A percentile compares a stretch with the other conserved stretches of the same genome.
phyloP scores from a whole-genome alignment of 2,888 invertebrate species.

The Corythucha ciliata region DNA sequence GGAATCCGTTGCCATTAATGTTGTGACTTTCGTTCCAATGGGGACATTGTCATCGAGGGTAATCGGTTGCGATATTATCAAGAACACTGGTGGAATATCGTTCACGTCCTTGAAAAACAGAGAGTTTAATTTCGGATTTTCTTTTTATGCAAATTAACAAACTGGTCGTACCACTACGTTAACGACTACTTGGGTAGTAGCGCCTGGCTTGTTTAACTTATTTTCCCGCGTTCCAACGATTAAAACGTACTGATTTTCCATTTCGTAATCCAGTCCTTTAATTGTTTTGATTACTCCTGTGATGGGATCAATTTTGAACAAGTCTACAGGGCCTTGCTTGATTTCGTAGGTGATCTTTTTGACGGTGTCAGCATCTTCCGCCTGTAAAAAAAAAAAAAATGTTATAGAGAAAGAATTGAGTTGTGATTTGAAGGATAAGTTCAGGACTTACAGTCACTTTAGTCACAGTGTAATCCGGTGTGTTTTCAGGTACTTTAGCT shows the following conservation, averaged over 20 bases:
- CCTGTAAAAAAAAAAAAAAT: constrained; percentile 45
- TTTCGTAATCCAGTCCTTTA: constrained; percentile 68
- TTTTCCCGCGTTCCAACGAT: constrained; percentile 78
- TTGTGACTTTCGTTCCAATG: constrained; percentile 70
- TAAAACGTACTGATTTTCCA: constrained; percentile 60
- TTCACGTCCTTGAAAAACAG: constrained; percentile 60
- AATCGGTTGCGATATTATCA: constrained; percentile 69
- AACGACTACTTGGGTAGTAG: constrained; percentile 64
- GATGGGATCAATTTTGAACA: constrained; percentile 73
- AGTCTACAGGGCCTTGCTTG: constrained; percentile 66
- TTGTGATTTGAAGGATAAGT: background rate
- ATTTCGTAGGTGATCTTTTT: constrained; percentile 76
- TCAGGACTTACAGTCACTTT: constrained; percentile 55
- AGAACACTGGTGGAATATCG: constrained; percentile 80
- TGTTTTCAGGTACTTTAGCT: constrained; percentile 75
- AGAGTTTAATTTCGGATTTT: constrained; percentile 2
- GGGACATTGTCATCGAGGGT: constrained; percentile 74
- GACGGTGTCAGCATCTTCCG: constrained; percentile 74
- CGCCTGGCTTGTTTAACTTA: constrained; percentile 54
- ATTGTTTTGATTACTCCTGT: constrained; percentile 69
- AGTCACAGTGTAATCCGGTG: constrained; percentile 63
- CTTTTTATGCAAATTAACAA: background rate
- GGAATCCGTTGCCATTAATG: constrained; percentile 67
- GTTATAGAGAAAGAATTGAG: too few relatives aligned
- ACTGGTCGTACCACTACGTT: constrained; percentile 52